Percentiles rank a stretch among this genome's conserved stretches.
These are phyloP conservation scores for Brachyalestes nurse DNA, from an alignment of 2,797 vertebrate genomes.

Conservation along the genomic window DNA sequence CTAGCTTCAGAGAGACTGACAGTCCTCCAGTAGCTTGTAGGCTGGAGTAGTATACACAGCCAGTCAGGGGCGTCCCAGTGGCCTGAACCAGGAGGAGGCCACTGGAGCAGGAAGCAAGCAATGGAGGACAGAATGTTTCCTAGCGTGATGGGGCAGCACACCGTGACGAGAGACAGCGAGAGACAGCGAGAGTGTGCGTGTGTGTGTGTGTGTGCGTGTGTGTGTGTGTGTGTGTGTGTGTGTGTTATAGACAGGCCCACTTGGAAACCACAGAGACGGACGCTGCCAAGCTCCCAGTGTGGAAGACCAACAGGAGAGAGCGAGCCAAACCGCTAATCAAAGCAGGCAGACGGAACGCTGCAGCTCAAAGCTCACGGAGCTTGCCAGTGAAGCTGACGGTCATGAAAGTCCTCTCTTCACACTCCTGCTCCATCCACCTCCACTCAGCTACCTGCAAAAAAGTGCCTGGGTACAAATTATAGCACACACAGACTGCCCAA, in stretches of 20 bases:
- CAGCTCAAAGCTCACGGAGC: conserved; percentile 49
- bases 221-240: conserved; percentile 15
- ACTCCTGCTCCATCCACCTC: conserved; percentile 30
- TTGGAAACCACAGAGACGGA: conserved; percentile 33
- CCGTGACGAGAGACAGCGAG: conserved; percentile 31
- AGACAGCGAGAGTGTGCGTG: neutral
- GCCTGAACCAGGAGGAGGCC: conserved; percentile 26
- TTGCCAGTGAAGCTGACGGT: conserved; percentile 40
- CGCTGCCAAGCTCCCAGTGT: conserved; percentile 47
- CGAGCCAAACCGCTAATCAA: conserved; percentile 57
- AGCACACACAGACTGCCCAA: conserved; percentile 3
- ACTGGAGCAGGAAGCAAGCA: conserved; percentile 37
- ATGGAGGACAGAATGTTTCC: conserved; percentile 48
- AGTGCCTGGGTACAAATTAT: conserved; percentile 7
- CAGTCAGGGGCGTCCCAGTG: conserved; percentile 26
- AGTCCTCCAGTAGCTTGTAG: conserved; percentile 18
- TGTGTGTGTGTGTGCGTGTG: neutral
- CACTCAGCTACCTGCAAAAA: conserved; percentile 26
- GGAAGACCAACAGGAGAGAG: conserved; percentile 42
- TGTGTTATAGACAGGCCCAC: conserved; percentile 16
- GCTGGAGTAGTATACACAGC: conserved; percentile 5
- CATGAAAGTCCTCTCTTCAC: conserved; percentile 40
- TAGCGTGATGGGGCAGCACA: conserved; percentile 43
- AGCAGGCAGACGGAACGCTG: conserved; percentile 49
- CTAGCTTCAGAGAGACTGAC: conserved; percentile 14